Conservation (phyloP, 2,113 vertebrate species). For the Dasypus novemcinctus region DNA sequence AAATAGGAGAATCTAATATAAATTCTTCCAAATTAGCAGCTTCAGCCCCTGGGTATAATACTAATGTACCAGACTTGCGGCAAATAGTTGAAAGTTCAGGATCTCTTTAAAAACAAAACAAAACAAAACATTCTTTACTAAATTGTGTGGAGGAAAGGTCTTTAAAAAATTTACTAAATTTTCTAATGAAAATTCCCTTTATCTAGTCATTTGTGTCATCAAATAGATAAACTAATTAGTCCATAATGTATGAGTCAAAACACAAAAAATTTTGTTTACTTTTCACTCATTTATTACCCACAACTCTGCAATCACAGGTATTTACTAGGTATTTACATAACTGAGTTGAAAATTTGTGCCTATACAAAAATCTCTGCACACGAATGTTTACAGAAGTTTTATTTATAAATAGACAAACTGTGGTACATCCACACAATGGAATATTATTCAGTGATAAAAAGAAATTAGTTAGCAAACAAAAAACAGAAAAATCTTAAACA, state of each 20-base stretch:
- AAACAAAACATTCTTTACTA: slow-evolving; percentile 56
- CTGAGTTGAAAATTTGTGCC: too few species aligned
- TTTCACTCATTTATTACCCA: background rate
- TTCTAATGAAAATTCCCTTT: background rate
- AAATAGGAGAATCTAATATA: slow-evolving; percentile 76
- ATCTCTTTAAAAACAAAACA: slow-evolving; percentile 87
- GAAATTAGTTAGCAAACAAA: too few species aligned
- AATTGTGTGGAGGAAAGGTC: background rate
- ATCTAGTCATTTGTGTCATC: background rate
- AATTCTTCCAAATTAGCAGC: slow-evolving; percentile 91
- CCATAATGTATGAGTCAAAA: background rate
- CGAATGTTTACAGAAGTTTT: too few species aligned
- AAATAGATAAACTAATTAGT: background rate
- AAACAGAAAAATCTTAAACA: too few species aligned
- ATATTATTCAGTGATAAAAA: too few species aligned
- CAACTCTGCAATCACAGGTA: background rate
- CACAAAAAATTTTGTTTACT: background rate
- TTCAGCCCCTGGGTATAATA: slow-evolving; percentile 94
- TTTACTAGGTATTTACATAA: background rate
- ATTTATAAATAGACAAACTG: too few species aligned
- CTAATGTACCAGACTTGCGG: slow-evolving; percentile 88
- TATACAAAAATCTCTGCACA: too few species aligned
- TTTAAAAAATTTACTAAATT: background rate
- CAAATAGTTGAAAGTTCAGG: slow-evolving; percentile 93
- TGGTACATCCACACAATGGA: too few species aligned